Evolutionary conservation across 2,797 vertebrate genomes (phyloP).

Genomic region (Oreonectes daqikongensis): DNA sequence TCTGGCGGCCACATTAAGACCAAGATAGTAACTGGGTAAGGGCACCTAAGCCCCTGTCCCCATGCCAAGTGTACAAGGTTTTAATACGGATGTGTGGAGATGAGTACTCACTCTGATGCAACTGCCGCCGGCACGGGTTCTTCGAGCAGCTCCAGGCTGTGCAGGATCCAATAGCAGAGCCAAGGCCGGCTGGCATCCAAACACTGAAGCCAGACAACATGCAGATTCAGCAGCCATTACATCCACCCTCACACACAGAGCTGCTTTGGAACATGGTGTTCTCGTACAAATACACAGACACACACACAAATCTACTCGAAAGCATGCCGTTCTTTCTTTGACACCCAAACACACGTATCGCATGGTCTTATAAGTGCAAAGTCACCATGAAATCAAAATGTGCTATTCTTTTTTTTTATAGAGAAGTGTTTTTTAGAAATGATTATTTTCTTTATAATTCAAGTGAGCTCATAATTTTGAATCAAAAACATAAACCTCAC

Average conservation of each 20-base stretch:
- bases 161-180: constrained; percentile 82
- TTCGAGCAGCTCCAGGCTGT: constrained; percentile 92
- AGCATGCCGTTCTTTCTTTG: not conserved
- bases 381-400: not conserved
- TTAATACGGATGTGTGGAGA: not conserved
- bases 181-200: constrained; percentile 83
- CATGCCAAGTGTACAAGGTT: not conserved
- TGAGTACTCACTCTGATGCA: constrained; percentile 86
- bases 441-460: too few species aligned
- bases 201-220: constrained; percentile 76
- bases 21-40: constrained; percentile 1
- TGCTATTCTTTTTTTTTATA: too few species aligned
- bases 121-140: constrained; percentile 85
- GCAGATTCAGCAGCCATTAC: constrained; percentile 48
- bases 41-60: not conserved
- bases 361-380: not conserved
- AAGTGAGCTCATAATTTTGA: too few species aligned
- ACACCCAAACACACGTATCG: not conserved
- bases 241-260: constrained; percentile 21
- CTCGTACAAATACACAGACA: constrained; percentile 14
- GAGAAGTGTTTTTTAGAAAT: too few species aligned
- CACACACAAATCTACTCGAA: not conserved
- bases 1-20: constrained; percentile 1
- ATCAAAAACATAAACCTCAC: too few species aligned
- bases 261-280: constrained; percentile 32